These are phyloP conservation scores for Gila orcuttii DNA, from an alignment of 2,113 vertebrate species.

Conservation along the genomic window DNA sequence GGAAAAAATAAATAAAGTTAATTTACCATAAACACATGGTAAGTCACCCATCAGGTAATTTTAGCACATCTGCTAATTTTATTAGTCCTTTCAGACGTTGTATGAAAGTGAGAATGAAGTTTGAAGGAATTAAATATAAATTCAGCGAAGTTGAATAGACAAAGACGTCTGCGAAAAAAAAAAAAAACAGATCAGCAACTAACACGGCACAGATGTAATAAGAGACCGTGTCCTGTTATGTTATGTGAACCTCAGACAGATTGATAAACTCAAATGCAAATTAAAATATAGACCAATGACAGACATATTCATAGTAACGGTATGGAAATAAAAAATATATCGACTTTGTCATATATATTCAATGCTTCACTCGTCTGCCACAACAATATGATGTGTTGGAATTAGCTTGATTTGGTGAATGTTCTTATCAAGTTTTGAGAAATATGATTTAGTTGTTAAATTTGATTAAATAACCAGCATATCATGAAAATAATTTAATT, in stretches of 20 bases:
- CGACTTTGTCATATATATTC: background rate
- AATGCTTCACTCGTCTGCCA: background rate
- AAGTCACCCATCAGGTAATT: background rate
- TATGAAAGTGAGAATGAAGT: background rate
- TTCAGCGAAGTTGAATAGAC: background rate
- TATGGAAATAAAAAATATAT: background rate
- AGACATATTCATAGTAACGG: background rate
- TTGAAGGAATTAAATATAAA: background rate
- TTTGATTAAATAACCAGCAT: background rate
- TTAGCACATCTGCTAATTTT: background rate
- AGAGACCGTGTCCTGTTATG: background rate
- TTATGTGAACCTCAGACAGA: background rate
- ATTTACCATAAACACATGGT: background rate
- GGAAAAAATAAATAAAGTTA: background rate
- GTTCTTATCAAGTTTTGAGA: background rate
- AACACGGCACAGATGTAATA: background rate
- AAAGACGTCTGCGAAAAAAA: background rate
- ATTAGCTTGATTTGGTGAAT: background rate
- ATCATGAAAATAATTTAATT: background rate
- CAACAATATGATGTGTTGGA: background rate
- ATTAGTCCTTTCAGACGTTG: background rate
- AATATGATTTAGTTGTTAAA: background rate
- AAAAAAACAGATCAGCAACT: background rate
- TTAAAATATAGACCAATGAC: background rate
- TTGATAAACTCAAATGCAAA: background rate